Evolutionary conservation across 2,888 invertebrate genomes (phyloP).

Genomic region (Acronicta aceris): DNA sequence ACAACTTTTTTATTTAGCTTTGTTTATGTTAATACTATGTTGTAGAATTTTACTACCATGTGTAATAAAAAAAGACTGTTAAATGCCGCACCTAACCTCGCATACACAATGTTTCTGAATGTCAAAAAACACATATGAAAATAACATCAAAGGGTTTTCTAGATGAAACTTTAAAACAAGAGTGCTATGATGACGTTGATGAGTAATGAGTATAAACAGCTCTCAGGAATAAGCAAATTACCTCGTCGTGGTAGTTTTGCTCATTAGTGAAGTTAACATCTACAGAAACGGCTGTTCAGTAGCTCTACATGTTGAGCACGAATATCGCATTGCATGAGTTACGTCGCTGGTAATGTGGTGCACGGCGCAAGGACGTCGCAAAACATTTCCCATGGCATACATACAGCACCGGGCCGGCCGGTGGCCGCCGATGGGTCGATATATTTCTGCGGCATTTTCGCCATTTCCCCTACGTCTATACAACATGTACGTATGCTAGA

Average conservation of each 20-base stretch:
- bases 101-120: conserved; percentile 18
- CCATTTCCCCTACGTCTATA: conserved; percentile 66
- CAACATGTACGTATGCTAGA: conserved; percentile 40
- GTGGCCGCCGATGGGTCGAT: conserved; percentile 81
- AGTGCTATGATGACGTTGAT: conserved; percentile 31
- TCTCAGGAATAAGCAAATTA: conserved; percentile 49
- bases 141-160: conserved; percentile 27
- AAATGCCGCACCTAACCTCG: conserved; percentile 14
- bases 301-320: conserved; percentile 29
- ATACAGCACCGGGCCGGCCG: conserved; percentile 69
- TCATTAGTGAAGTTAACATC: conserved; percentile 45
- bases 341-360: conserved; percentile 65
- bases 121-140: conserved; percentile 9
- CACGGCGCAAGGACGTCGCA: conserved; percentile 73
- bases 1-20: conserved; percentile 2
- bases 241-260: conserved; percentile 50
- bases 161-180: conserved; percentile 41
- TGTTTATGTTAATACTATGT: conserved; percentile 16
- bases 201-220: conserved; percentile 31
- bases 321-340: conserved; percentile 47
- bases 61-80: conserved; percentile 22
- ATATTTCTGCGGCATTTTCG: conserved; percentile 85
- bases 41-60: conserved; percentile 20
- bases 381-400: conserved; percentile 73
- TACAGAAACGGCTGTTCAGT: conserved; percentile 18